phyloP scores from a whole-genome alignment of 2,888 invertebrate species.

The Cynaeus angustus region DNA sequence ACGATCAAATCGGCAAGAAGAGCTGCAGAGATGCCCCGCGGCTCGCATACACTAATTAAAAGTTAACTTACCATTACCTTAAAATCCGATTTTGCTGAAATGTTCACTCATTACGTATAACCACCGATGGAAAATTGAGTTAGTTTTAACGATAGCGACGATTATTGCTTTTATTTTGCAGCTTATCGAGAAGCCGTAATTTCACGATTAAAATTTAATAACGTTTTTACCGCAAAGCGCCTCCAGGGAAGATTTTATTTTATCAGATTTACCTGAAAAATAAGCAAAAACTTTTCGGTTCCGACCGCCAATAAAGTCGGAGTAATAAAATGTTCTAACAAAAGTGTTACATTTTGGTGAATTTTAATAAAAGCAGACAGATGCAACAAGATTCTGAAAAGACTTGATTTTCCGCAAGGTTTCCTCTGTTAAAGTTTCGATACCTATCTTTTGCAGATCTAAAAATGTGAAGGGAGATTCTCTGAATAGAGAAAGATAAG shows the following conservation, averaged over 20 bases:
- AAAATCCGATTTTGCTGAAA: slow-evolving; percentile 7
- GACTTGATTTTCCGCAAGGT: slow-evolving; percentile 23
- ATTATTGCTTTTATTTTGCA: slow-evolving; percentile 1
- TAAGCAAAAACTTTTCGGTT: background rate
- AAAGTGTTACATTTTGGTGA: too few relatives aligned
- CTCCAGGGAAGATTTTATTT: too few relatives aligned
- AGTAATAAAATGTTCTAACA: too few relatives aligned
- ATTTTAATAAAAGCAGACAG: background rate
- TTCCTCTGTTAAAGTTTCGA: slow-evolving; percentile 30
- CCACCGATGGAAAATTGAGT: slow-evolving; percentile 4
- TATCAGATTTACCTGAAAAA: too few relatives aligned
- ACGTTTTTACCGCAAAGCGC: background rate
- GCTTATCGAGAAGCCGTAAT: background rate
- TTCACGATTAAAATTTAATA: background rate
- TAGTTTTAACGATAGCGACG: slow-evolving; percentile 2
- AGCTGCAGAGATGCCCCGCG: slow-evolving; percentile 12
- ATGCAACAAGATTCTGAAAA: background rate
- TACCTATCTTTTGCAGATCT: slow-evolving; percentile 47
- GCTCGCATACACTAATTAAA: slow-evolving; percentile 19
- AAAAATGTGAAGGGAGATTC: slow-evolving; percentile 49
- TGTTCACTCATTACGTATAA: background rate
- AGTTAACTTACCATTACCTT: slow-evolving; percentile 14
- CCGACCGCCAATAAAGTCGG: background rate
- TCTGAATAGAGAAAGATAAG: slow-evolving; percentile 55
- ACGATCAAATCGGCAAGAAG: slow-evolving; percentile 14